Evolutionary conservation across 2,113 vertebrate species (phyloP).

Genomic region (Dryoscopus gambensis): DNA sequence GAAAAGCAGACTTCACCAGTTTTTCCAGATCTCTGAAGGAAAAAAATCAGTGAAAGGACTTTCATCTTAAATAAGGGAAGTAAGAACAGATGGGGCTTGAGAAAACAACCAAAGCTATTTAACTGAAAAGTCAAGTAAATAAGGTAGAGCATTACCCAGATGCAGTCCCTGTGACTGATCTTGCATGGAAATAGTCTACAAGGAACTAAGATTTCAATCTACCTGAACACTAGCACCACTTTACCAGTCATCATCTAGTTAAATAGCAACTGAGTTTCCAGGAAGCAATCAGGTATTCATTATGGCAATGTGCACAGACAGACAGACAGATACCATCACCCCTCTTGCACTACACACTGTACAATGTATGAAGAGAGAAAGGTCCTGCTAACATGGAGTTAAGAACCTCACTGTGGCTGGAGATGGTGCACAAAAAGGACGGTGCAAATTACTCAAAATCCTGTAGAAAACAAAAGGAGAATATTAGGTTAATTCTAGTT

Average conservation of each 20-base stretch:
- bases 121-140: not conserved
- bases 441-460: not conserved
- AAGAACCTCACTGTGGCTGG: not conserved
- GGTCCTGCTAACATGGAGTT: not conserved
- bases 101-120: not conserved
- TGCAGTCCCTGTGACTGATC: not conserved
- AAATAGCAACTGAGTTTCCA: not conserved
- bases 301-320: not conserved
- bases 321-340: not conserved
- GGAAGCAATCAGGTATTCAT: not conserved
- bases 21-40: not conserved
- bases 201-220: not conserved
- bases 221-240: not conserved
- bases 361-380: not conserved
- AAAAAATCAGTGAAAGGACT: not conserved
- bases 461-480: not conserved
- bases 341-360: not conserved
- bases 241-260: not conserved
- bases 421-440: not conserved
- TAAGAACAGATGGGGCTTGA: not conserved
- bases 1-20: not conserved
- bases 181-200: not conserved
- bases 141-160: not conserved
- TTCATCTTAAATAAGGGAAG: not conserved
- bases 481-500: not conserved